Conservation (phyloP, 2,113 vertebrate species). For the Sinocyclocheilus grahami region DNA sequence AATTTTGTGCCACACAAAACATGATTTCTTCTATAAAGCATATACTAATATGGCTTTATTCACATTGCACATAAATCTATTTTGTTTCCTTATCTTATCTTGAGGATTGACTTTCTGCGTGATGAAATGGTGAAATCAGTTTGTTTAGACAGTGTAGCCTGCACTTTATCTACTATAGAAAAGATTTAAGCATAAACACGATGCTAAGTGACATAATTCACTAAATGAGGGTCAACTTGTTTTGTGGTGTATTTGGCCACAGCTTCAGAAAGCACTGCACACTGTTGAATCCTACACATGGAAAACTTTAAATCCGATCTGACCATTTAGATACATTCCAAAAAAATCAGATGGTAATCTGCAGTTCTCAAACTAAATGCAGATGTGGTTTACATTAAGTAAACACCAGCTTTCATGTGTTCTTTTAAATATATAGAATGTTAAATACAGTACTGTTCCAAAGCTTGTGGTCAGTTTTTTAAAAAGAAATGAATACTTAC, state of each 20-base stretch:
- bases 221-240: not conserved
- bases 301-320: not conserved
- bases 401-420: no score
- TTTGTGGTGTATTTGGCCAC: not conserved
- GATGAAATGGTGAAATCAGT: not conserved
- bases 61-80: not conserved
- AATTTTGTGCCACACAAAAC: not conserved
- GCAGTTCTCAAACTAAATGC: not conserved
- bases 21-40: not conserved
- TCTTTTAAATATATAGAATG: no score
- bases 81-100: not conserved
- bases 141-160: not conserved
- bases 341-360: constrained; percentile 1
- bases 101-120: not conserved
- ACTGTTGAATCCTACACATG: not conserved
- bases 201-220: not conserved
- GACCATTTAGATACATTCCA: not conserved
- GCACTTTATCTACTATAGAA: not conserved
- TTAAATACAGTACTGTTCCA: no score
- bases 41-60: not conserved
- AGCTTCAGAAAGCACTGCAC: not conserved
- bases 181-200: not conserved
- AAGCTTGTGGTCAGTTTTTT: no score
- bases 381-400: not conserved
- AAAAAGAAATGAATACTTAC: no score